These are phyloP conservation scores for Drosophila mimetica DNA, from an alignment of 2,888 invertebrate species.

Conservation along the genomic window DNA sequence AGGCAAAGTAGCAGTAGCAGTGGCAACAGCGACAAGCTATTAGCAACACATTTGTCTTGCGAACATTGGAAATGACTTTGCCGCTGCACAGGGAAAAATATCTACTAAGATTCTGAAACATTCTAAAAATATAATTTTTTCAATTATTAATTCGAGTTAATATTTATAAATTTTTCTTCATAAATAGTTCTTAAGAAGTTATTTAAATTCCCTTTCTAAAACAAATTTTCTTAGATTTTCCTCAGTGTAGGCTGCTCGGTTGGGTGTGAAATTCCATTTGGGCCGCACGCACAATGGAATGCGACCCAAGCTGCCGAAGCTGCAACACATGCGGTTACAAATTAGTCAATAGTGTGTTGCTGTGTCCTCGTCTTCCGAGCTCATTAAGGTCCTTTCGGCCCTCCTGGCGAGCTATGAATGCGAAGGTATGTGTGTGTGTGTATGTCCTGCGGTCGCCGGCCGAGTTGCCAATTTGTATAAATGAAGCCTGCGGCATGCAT, in stretches of 20 bases:
- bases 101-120: fast-evolving
- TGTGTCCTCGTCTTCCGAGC: conserved; percentile 46
- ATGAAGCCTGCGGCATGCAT: conserved; percentile 62
- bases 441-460: conserved; percentile 35
- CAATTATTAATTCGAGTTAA: no score
- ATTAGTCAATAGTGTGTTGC: conserved; percentile 70
- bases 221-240: background rate
- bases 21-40: conserved; percentile 72
- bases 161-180: no score
- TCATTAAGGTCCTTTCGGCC: conserved; percentile 56
- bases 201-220: background rate
- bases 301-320: conserved; percentile 39
- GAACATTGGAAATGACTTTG: conserved; percentile 53
- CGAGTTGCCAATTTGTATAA: conserved; percentile 68
- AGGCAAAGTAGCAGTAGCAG: conserved; percentile 38
- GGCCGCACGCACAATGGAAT: conserved; percentile 60
- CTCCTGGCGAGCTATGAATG: conserved; percentile 2
- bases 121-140: no score
- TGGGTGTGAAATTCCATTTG: conserved; percentile 68
- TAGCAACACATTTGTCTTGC: conserved; percentile 77
- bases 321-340: conserved; percentile 72
- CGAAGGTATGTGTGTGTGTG: background rate
- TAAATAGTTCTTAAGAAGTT: no score
- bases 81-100: conserved; percentile 12
- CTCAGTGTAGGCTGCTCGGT: conserved; percentile 13